Conservation (phyloP, 2,797 vertebrate species). For the Tokudaia tokunoshimensis region DNA sequence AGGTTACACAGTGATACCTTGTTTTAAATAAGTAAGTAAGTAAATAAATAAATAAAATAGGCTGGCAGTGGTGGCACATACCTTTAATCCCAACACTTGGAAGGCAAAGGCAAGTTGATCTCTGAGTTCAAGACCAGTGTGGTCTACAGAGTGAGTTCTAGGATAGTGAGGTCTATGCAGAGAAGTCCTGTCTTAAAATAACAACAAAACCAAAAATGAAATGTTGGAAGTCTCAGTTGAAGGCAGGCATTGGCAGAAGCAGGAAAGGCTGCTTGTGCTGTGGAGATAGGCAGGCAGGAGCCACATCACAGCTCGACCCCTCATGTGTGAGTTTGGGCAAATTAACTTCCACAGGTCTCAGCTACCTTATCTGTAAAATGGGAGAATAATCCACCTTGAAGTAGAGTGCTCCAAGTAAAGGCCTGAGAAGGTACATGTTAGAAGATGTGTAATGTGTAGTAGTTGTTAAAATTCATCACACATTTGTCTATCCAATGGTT, state of each 20-base stretch:
- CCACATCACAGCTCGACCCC: background rate
- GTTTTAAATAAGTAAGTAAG: background rate
- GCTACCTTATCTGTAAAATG: background rate
- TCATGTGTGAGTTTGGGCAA: background rate
- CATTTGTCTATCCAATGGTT: background rate
- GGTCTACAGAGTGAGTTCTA: background rate
- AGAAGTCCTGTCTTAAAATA: background rate
- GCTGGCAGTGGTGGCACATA: background rate
- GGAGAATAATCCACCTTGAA: background rate
- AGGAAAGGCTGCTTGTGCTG: constrained; percentile 38
- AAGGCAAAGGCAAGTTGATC: background rate
- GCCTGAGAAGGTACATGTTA: background rate
- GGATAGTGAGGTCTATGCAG: background rate
- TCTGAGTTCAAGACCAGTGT: background rate
- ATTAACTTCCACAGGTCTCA: background rate
- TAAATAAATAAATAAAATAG: background rate
- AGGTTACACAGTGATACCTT: background rate
- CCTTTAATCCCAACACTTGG: background rate
- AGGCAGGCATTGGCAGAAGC: background rate
- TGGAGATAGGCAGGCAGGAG: background rate
- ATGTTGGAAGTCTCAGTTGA: background rate
- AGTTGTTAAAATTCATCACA: background rate
- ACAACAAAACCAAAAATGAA: background rate
- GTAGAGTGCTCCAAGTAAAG: background rate
- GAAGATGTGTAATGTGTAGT: background rate